phyloP scores from a whole-genome alignment of 2,888 invertebrate species.

The Perizoma affinitatum region DNA sequence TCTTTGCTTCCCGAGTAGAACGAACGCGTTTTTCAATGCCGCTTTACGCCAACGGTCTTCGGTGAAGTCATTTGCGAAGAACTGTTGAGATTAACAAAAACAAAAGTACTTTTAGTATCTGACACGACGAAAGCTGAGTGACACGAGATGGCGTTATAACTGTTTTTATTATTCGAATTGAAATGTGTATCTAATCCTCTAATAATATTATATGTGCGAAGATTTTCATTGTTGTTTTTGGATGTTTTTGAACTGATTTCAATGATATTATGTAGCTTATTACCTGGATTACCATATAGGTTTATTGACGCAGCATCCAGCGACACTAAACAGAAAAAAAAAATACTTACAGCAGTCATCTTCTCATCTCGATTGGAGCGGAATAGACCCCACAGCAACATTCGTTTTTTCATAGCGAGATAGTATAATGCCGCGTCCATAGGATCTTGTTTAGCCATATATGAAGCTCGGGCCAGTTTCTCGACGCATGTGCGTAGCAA shows the following conservation, averaged over 20 bases:
- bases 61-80: conserved; percentile 97
- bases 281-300: too few species aligned
- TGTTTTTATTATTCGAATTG: too few species aligned
- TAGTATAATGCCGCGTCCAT: conserved; percentile 99
- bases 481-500: conserved; percentile 94
- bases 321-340: neutral
- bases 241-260: too few species aligned
- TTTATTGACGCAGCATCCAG: too few species aligned
- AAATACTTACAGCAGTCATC: conserved; percentile 89
- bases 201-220: too few species aligned
- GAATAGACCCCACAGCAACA: conserved; percentile 97
- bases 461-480: conserved; percentile 96
- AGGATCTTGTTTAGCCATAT: conserved; percentile 96
- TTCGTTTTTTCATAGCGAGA: conserved; percentile 99
- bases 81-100: conserved; percentile 66
- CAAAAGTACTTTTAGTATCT: neutral
- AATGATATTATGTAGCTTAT: too few species aligned
- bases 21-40: conserved; percentile 99
- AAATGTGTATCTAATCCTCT: too few species aligned
- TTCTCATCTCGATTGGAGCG: conserved; percentile 93
- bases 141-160: neutral
- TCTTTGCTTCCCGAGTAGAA: conserved; percentile 96
- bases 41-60: conserved; percentile 98
- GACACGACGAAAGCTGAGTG: neutral
- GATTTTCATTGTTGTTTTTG: too few species aligned